phyloP scores from a whole-genome alignment of 2,888 invertebrate genomes.

The Drosophila imparisetae region DNA sequence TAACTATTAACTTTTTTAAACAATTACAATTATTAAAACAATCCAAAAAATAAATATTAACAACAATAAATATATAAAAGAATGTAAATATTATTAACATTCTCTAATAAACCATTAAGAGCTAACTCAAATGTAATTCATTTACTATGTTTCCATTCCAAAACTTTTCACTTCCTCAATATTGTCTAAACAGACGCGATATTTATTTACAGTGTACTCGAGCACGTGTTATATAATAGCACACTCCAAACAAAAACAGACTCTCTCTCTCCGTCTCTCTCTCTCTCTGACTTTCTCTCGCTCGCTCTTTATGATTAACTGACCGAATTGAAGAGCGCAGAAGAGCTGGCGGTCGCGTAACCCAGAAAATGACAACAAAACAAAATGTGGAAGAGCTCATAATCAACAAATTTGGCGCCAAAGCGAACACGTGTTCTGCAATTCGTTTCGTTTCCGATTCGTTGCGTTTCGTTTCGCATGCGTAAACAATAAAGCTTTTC shows the following conservation, averaged over 20 bases:
- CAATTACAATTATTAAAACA: no score
- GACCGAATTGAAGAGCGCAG: conserved; percentile 16
- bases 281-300: not conserved
- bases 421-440: conserved; percentile 57
- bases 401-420: conserved; percentile 74
- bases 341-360: conserved; percentile 53
- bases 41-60: not conserved
- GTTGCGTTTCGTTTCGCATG: conserved; percentile 50
- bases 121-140: not conserved
- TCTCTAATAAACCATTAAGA: not conserved
- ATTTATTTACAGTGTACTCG: conserved; percentile 29
- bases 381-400: conserved; percentile 51
- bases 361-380: conserved; percentile 70
- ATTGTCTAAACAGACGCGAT: not conserved
- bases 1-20: no score
- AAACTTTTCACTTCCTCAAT: no score
- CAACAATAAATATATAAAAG: not conserved
- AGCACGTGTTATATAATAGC: conserved; percentile 73
- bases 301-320: conserved; percentile 5
- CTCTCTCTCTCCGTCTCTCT: not conserved
- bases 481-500: conserved; percentile 73
- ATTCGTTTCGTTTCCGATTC: conserved; percentile 41
- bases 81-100: not conserved
- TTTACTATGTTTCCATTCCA: not conserved
- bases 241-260: conserved; percentile 10